These are phyloP conservation scores for Phoxinus dragarum DNA, from an alignment of 2,797 vertebrate species.

Conservation along the genomic window DNA sequence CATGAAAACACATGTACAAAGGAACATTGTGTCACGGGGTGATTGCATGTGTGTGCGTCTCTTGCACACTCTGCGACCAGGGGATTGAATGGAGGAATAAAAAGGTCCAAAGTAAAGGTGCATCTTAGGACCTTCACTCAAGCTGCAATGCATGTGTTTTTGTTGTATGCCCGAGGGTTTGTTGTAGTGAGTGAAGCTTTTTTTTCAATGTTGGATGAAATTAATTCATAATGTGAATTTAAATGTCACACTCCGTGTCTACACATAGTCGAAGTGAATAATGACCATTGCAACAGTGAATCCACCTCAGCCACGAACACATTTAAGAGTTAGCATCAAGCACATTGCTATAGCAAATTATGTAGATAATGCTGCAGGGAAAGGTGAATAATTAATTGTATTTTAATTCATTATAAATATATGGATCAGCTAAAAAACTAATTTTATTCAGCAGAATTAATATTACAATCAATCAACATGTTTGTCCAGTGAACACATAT, in stretches of 20 bases:
- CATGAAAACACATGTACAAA: neutral
- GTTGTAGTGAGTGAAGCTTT: neutral
- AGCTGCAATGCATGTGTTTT: neutral
- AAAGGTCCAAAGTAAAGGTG: neutral
- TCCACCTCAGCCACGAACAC: too few species aligned
- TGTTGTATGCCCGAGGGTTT: neutral
- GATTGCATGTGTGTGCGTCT: neutral
- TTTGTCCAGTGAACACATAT: too few species aligned
- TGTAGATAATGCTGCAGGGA: too few species aligned
- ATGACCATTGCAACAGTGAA: neutral
- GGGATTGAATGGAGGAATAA: neutral
- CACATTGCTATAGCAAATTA: too few species aligned
- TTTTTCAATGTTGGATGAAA: slow-evolving; percentile 2
- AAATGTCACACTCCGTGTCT: neutral
- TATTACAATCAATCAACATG: too few species aligned
- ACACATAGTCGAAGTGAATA: too few species aligned
- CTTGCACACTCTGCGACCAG: neutral
- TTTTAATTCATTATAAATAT: too few species aligned
- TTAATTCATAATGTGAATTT: neutral
- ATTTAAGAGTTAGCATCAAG: too few species aligned
- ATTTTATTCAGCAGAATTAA: too few species aligned
- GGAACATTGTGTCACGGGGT: neutral
- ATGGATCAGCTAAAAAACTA: too few species aligned
- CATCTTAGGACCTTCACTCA: neutral
- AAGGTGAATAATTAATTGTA: too few species aligned